Percentiles rank a stretch among this genome's conserved stretches.
phyloP scores from a whole-genome alignment of 2,113 vertebrate genomes.

The Carassius carassius region DNA sequence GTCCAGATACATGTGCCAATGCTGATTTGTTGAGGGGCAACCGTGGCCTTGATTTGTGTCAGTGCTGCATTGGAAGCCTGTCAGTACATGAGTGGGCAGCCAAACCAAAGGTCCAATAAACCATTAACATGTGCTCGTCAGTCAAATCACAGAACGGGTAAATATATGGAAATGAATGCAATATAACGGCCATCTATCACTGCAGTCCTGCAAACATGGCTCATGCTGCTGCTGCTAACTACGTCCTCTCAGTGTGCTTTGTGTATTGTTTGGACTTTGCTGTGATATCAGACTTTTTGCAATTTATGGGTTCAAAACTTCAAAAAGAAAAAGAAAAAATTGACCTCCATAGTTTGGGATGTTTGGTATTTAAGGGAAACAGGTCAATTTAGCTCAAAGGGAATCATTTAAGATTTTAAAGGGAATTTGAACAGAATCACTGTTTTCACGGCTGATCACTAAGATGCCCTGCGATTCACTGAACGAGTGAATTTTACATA shows the following conservation, averaged over 20 bases:
- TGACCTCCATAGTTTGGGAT: no score
- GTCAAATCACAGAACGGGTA: conserved; percentile 39
- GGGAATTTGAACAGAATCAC: no score
- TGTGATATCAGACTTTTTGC: not conserved
- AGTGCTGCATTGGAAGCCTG: conserved; percentile 34
- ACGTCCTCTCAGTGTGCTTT: not conserved
- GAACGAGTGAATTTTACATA: no score
- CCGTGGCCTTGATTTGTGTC: conserved; percentile 35
- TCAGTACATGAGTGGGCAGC: conserved; percentile 8
- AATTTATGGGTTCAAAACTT: not conserved
- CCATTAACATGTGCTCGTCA: conserved; percentile 42
- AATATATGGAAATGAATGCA: conserved; percentile 51
- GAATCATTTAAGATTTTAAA: no score
- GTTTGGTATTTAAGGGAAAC: no score
- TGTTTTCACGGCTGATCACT: no score
- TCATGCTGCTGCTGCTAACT: conserved; percentile 32
- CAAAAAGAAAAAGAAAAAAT: no score
- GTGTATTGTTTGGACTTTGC: not conserved
- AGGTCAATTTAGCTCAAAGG: no score
- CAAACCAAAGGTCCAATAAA: conserved; percentile 41
- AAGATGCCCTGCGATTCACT: no score
- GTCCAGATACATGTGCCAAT: conserved; percentile 16
- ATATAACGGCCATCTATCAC: conserved; percentile 44
- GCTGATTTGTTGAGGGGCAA: conserved; percentile 36
- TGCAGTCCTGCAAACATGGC: not conserved